A percentile compares a stretch with the other conserved stretches of the same genome.
Evolutionary conservation across 2,113 vertebrate genomes (phyloP).

Genomic region (Nycticebus coucang): DNA sequence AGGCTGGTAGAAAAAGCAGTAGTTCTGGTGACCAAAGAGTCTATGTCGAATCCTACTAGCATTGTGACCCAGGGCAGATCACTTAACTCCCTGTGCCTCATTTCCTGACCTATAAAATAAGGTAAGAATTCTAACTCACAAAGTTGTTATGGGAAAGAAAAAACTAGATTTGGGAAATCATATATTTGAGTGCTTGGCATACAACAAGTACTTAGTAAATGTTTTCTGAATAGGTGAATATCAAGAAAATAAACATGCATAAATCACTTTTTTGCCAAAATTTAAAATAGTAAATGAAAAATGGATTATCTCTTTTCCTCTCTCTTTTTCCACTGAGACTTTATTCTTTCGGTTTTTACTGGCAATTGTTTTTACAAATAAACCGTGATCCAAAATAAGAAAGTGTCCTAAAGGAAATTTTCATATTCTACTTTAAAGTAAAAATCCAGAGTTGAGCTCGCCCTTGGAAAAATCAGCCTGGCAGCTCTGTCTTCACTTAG

Average conservation of each 20-base stretch:
- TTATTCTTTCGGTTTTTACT: slow-evolving; percentile 57
- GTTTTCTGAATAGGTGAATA: not conserved
- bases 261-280: not conserved
- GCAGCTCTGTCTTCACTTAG: slow-evolving; percentile 46
- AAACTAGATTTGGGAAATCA: not conserved
- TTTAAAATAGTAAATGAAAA: slow-evolving; percentile 48
- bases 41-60: slow-evolving; percentile 49
- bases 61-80: not conserved
- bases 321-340: slow-evolving; percentile 50
- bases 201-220: slow-evolving; percentile 12
- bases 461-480: slow-evolving; percentile 55
- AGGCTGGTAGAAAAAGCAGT: slow-evolving; percentile 10
- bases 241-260: slow-evolving; percentile 6
- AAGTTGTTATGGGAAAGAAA: not conserved
- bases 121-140: not conserved
- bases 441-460: slow-evolving; percentile 62
- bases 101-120: slow-evolving; percentile 37
- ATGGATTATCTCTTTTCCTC: slow-evolving; percentile 3
- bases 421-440: slow-evolving; percentile 59
- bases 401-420: slow-evolving; percentile 60
- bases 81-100: not conserved
- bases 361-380: slow-evolving; percentile 55
- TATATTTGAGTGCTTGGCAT: not conserved
- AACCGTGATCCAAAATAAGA: slow-evolving; percentile 65
- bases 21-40: slow-evolving; percentile 44